A percentile compares a stretch with the other conserved stretches of the same genome.
These are phyloP conservation scores for Agelas oroides DNA, from an alignment of 37 sponge, comb jelly and placozoan species.

Conservation along the genomic window DNA sequence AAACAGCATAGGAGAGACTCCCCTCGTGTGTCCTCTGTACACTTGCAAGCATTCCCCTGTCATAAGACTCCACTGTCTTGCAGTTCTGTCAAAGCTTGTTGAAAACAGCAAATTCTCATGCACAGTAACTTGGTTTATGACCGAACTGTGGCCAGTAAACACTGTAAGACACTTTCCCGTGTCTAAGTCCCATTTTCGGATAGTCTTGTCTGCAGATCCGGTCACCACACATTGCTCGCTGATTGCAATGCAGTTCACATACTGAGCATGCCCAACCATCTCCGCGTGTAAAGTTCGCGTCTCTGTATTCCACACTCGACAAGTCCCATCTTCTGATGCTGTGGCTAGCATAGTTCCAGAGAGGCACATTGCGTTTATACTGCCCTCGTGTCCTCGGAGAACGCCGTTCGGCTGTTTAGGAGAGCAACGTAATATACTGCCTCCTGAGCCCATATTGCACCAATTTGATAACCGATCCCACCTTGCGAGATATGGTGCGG, in stretches of 20 bases:
- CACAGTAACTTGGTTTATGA: conserved; percentile 28
- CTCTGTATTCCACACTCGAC: conserved; percentile 64
- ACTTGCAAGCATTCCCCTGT: conserved; percentile 50
- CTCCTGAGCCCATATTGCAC: not conserved
- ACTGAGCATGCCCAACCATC: conserved; percentile 70
- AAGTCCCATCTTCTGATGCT: conserved; percentile 65
- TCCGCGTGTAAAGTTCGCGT: conserved; percentile 9
- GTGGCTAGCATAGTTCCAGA: conserved; percentile 34
- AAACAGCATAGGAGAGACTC: conserved; percentile 45
- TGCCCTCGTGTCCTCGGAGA: conserved; percentile 58
- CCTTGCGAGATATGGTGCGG: too few species aligned
- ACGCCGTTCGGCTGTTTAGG: not conserved
- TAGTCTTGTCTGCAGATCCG: conserved; percentile 60
- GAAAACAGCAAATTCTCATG: conserved; percentile 52
- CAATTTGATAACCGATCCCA: not conserved
- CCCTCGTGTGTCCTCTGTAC: conserved; percentile 48
- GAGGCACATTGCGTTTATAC: conserved; percentile 57
- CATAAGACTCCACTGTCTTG: conserved; percentile 51
- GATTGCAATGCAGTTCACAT: conserved; percentile 57
- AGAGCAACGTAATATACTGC: not conserved
- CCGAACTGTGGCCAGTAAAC: conserved; percentile 50
- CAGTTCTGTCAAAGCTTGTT: conserved; percentile 59
- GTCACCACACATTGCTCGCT: conserved; percentile 55
- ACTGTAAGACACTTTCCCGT: conserved; percentile 34
- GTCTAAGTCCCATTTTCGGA: conserved; percentile 54